Conservation (phyloP, 2,113 vertebrate species). For the Lepisosteus oculatus region DNA sequence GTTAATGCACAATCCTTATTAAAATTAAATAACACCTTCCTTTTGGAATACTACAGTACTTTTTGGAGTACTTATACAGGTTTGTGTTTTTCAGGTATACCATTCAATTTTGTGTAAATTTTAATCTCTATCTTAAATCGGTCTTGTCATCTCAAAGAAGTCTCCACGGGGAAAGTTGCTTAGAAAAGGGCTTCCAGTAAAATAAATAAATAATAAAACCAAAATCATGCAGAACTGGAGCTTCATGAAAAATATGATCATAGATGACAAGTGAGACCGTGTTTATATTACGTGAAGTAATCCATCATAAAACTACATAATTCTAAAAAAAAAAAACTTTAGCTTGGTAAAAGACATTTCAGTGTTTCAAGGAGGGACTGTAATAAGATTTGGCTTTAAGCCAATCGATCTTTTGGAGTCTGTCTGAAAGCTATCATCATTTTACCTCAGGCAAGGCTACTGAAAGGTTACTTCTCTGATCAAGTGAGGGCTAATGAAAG, state of each 20-base stretch:
- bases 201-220: too few relatives aligned
- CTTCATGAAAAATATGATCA: conserved; percentile 30
- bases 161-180: too few relatives aligned
- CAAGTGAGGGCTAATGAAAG: conserved; percentile 49
- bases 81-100: too few relatives aligned
- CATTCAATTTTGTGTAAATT: too few relatives aligned
- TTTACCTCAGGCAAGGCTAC: conserved; percentile 44
- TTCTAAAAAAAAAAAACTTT: conserved; percentile 26
- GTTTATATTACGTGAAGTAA: conserved; percentile 25
- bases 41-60: too few relatives aligned
- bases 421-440: conserved; percentile 37
- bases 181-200: too few relatives aligned
- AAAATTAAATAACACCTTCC: too few relatives aligned
- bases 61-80: too few relatives aligned
- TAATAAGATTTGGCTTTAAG: conserved; percentile 25
- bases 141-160: too few relatives aligned
- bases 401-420: conserved; percentile 38
- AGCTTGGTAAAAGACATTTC: conserved; percentile 29
- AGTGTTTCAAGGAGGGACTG: conserved; percentile 23
- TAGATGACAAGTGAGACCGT: conserved; percentile 42
- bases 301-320: conserved; percentile 28
- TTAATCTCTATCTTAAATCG: too few relatives aligned
- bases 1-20: too few relatives aligned
- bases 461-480: conserved; percentile 45
- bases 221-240: conserved; percentile 17